These are phyloP conservation scores for Lemur catta DNA, from an alignment of 2,797 vertebrate genomes.

Conservation along the genomic window DNA sequence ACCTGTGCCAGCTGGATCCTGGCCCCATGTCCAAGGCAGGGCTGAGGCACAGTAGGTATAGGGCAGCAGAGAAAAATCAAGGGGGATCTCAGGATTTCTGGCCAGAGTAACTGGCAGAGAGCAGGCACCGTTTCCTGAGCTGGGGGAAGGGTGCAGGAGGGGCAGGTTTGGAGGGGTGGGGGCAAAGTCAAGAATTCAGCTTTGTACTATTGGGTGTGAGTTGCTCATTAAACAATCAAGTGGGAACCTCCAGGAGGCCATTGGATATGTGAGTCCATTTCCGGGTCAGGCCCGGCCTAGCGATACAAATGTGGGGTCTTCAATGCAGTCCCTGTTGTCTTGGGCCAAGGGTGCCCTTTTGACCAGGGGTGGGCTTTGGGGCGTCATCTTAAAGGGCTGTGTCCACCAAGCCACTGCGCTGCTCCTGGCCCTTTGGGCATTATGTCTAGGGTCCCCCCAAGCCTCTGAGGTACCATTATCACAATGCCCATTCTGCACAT, in stretches of 20 bases:
- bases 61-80: background rate
- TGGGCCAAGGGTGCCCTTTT: background rate
- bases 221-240: background rate
- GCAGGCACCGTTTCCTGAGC: rapidly evolving
- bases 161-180: background rate
- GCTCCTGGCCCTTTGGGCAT: background rate
- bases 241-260: background rate
- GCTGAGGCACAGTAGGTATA: background rate
- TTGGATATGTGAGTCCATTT: background rate
- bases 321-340: background rate
- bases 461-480: background rate
- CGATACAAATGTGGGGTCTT: background rate
- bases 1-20: background rate
- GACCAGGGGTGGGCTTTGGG: background rate
- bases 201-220: background rate
- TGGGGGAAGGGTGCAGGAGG: background rate
- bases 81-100: background rate
- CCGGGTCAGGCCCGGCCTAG: background rate
- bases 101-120: background rate
- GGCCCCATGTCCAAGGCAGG: background rate
- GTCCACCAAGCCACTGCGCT: background rate
- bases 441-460: background rate
- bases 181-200: background rate
- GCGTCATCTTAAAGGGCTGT: background rate
- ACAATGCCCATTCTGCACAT: background rate